Base-by-base conservation (phyloP, 2,113 vertebrate genomes). In the Callospermophilus lateralis region DNA sequence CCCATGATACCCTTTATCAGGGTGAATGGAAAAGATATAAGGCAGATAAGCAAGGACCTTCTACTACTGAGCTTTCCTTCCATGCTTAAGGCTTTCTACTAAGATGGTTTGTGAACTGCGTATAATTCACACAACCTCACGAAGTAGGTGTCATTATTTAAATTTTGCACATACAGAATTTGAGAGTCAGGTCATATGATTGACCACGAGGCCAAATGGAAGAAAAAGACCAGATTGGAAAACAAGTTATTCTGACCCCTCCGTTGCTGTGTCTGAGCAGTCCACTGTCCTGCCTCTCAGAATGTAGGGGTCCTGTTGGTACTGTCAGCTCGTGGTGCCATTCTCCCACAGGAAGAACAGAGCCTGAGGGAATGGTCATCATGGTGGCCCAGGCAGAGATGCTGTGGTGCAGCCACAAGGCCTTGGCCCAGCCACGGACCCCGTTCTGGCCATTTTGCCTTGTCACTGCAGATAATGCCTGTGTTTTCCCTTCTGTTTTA, bases 401-500 rank as follows among this genome's bases (percentile, higher is more conserved):
- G 17, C 42, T 42, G 10, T 19, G 8, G 12, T 26, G 17, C 15
- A 34, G 53, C 6, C 0, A 0, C 15, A 8, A 16, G 74, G 53
- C 24, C 26, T 15, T 3, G 76, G 51, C 1, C 51, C 65, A n/a
- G 45, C 24, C 16, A 7, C 8, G 32, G 39, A 48, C 63, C 32
- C 8, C 0, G 0, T 3, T 65, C n/a, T n/a, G 74, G 58, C n/a
- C 3, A 13, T 84, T 89, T 85, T 5, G 22, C 63, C 8, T 88
- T 1, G 8, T 12, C 20, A 8, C 42, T 78, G 70, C 13, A 81
- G 86, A 88, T 4, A 2, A 8, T 3, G 10, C 37, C 30, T 63
- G n/a, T 84, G 24, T n/a, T 94, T 95, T 88, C 61, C 12, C 63
- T n/a, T 42, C 88, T 93, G 61, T 94, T 95, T 96, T 70, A 39